Evolutionary conservation across 2,888 invertebrate genomes (phyloP), one percentile per base, ranked within the genome.

Genomic region (Portevinia maculata): DNA sequence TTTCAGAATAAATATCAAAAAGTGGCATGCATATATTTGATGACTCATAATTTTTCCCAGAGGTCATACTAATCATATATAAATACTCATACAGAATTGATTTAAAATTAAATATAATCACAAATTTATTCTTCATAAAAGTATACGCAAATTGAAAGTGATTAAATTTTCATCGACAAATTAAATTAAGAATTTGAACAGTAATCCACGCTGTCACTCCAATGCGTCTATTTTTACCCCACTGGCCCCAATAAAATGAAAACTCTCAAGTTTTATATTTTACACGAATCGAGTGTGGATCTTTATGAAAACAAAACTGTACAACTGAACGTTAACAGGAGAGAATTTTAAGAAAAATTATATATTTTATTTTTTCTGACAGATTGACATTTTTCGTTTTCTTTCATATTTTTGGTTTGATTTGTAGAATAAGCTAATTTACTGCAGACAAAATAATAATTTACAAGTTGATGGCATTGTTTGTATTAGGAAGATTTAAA

Each of bases 91-190:
- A 24, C 5, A 24, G 24, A 3, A 24, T 24, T 24, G 24, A 13
- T 44, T 62, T 53, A 1, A 30, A 32, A 19, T 60, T 21, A 13
- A 19, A 55, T 44, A 15, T 39, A 7, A 15, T 1, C 3, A 46
- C 9, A 11, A 21, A 44, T 2, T 17, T 19, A 19, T 46, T 21
- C 0, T 24, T 24, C 34, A 24, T 39, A 13, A 41, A 52, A 32
- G 24, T 44, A 37, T 17, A 37, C 50, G 11, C 37, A 65, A 79
- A 79, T 69, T 55, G 57, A 34, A 69, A 44, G 60, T 69, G 55
- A 74, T 74, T 79, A 74, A 44, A 37, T 62, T 74, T 52, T 79
- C 41, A 74, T 79, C 60, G 79, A 79, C 37, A 50, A 60, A 69
- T 55, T 62, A n/a, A n/a, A 46, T 55, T 67, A 8, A 13, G 8